Evolutionary conservation across 2,797 vertebrate genomes (phyloP).

Genomic region (Lateolabrax maculatus): DNA sequence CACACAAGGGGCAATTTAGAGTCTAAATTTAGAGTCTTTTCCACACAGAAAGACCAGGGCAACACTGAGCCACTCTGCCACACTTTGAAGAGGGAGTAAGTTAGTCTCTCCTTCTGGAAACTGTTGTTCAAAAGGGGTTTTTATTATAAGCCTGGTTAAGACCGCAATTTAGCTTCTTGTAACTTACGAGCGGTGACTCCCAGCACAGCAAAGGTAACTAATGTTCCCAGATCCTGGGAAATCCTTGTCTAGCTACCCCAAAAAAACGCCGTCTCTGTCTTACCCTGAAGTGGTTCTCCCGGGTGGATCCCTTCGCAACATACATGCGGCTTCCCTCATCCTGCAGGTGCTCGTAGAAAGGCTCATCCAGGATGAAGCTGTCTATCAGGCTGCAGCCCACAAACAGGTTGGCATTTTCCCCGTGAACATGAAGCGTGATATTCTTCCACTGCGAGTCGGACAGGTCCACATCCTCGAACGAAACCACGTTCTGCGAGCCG

Average conservation of each 20-base stretch:
- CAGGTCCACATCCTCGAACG: constrained; percentile 96
- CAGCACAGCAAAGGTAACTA: neutral
- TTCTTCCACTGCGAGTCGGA: constrained; percentile 98
- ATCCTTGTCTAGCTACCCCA: neutral
- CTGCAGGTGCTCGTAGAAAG: constrained; percentile 94
- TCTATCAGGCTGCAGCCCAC: constrained; percentile 95
- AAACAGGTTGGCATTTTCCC: constrained; percentile 93
- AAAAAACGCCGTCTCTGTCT: constrained; percentile 61
- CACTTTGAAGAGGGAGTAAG: constrained; percentile 27
- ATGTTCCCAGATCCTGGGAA: constrained; percentile 33
- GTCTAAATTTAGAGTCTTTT: constrained; percentile 62
- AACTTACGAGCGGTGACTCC: constrained; percentile 18
- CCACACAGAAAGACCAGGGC: constrained; percentile 34
- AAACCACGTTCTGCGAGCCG: constrained; percentile 90
- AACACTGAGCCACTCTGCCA: constrained; percentile 40
- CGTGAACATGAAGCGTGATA: constrained; percentile 92
- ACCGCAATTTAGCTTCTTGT: constrained; percentile 45
- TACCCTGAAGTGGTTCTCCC: constrained; percentile 97
- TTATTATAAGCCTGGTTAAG: constrained; percentile 48
- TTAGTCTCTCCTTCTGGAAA: constrained; percentile 51
- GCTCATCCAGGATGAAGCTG: constrained; percentile 95
- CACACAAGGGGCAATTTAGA: constrained; percentile 60
- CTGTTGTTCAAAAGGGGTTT: constrained; percentile 41
- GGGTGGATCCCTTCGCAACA: constrained; percentile 91
- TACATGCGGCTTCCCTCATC: constrained; percentile 92